phyloP scores from a whole-genome alignment of 2,113 vertebrate species.

The Chloropsis cyanopogon region DNA sequence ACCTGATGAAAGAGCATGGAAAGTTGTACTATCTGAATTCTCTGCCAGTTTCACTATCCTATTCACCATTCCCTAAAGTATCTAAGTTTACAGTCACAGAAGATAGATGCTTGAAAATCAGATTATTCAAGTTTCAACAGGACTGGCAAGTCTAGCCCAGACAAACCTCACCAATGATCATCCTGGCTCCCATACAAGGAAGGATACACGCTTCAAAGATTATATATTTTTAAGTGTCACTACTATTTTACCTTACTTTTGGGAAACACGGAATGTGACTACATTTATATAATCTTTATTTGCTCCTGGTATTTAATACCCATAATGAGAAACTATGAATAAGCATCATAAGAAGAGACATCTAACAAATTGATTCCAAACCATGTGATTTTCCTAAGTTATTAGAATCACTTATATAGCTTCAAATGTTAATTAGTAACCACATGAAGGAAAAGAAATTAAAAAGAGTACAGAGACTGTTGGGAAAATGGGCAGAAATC shows the following conservation, averaged over 20 bases:
- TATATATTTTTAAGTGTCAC: background rate
- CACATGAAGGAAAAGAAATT: background rate
- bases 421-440: background rate
- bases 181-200: background rate
- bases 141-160: background rate
- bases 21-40: background rate
- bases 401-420: background rate
- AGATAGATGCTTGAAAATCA: background rate
- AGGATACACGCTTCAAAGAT: background rate
- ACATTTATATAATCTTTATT: background rate
- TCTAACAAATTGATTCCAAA: background rate
- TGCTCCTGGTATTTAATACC: background rate
- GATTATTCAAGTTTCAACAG: conserved; percentile 34
- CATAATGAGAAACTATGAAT: background rate
- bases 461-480: background rate
- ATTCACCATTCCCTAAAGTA: background rate
- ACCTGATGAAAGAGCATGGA: background rate
- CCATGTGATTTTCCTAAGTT: background rate
- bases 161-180: background rate
- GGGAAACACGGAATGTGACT: background rate
- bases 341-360: background rate
- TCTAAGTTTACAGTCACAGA: background rate
- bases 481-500: background rate
- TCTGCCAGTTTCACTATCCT: background rate
- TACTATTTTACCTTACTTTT: background rate